Evolutionary conservation across 2,797 vertebrate genomes (phyloP), one percentile per base, ranked within the genome.

Genomic region (Holocentrus rufus): DNA sequence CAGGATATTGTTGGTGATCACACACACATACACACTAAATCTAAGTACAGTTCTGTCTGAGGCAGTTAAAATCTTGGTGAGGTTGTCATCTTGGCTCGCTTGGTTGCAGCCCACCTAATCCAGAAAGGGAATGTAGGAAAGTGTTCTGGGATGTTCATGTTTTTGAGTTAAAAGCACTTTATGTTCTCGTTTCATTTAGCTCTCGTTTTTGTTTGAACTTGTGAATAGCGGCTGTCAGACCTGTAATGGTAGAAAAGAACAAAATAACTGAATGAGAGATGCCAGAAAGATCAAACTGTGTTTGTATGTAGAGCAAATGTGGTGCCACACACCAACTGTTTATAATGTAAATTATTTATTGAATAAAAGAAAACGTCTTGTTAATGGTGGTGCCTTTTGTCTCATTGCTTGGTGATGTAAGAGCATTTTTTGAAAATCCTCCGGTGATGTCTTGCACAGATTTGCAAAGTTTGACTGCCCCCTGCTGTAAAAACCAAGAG

Each of bases 311-410:
- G 87, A 92, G 93, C 90, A 93, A 88, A 90, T 72, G 85, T 87
- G 91, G 93, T 90, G 92, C 92, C 91, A 90, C 94, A 92, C 81
- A 84, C 93, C 88, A 50, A 87, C 1, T 96, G 96, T 98, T 97
- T 87, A 97, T 96, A 96, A 87, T 97, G 96, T 98, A 97, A 96
- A 96, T 98, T 98, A 98, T 98, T 99, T 98, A 99, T 98, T 99
- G 95, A 96, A 93, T 91, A 90, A 94, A 94, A 90, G 80, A 90
- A 92, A 91, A 91, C 84, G 92, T 94, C 88, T 92, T 92, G 90
- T 92, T 92, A 75, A 77, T 60, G 34, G 72, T n/a, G 52, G 23
- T 72, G 64, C 46, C 56, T 15, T 63, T 55, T 58, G 73, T 87
- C 44, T 86, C 58, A 1, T 65, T 65, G 10, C 36, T 77, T 77